Evolutionary conservation across 2,888 invertebrate genomes (phyloP).

Genomic region (Lydus trimaculatus): DNA sequence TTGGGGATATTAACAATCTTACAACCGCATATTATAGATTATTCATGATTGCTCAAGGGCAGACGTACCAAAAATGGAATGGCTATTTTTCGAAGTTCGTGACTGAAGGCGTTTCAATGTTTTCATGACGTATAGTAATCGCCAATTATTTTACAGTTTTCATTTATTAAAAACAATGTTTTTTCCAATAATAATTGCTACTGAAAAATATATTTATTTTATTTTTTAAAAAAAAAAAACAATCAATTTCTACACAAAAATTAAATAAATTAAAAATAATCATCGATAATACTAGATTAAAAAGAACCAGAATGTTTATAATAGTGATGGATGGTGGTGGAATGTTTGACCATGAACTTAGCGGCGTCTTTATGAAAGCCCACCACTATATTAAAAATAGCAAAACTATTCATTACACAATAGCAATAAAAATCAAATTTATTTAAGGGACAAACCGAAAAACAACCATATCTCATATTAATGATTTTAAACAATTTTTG

Average conservation of each 20-base stretch:
- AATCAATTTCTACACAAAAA: not conserved
- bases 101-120: conserved; percentile 52
- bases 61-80: conserved; percentile 58
- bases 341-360: conserved; percentile 33
- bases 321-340: conserved; percentile 11
- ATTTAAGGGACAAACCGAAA: not conserved
- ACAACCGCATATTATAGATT: conserved; percentile 52
- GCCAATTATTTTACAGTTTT: conserved; percentile 36
- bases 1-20: conserved; percentile 36
- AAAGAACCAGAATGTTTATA: conserved; percentile 25
- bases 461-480: not conserved
- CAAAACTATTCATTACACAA: not conserved
- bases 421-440: not conserved
- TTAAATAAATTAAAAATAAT: too few species aligned
- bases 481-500: not conserved
- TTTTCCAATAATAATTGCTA: not conserved
- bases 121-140: conserved; percentile 48
- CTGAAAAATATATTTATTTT: too few species aligned
- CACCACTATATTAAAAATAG: not conserved
- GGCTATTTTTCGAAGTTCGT: conserved; percentile 56
- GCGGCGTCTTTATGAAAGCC: conserved; percentile 9
- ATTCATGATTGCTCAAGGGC: conserved; percentile 56
- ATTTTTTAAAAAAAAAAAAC: too few species aligned
- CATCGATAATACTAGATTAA: conserved; percentile 10
- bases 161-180: conserved; percentile 18